phyloP scores from a whole-genome alignment of 2,113 vertebrate genomes.

The Crotalus tigris region DNA sequence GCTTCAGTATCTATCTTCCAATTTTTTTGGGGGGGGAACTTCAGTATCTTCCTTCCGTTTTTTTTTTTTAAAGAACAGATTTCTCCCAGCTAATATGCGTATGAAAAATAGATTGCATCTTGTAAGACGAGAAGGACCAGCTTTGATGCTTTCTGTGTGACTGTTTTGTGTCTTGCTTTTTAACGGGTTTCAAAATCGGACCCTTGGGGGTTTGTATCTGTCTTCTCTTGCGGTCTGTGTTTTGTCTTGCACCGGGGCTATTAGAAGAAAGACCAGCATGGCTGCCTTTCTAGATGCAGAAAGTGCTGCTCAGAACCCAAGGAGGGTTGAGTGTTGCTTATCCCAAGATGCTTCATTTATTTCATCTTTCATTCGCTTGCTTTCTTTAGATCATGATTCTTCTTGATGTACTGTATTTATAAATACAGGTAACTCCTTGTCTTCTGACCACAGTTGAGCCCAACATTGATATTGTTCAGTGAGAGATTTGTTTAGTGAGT shows the following conservation, averaged over 20 bases:
- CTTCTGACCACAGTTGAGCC: too few relatives aligned
- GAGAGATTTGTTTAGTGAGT: too few relatives aligned
- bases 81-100: background rate
- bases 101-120: background rate
- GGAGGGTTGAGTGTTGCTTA: background rate
- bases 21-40: background rate
- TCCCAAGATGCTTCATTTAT: background rate
- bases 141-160: background rate
- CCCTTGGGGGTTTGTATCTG: background rate
- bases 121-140: background rate
- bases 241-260: background rate
- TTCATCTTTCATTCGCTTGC: background rate
- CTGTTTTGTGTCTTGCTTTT: background rate
- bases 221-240: background rate
- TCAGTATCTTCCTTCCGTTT: background rate
- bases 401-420: background rate
- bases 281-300: background rate
- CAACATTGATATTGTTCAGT: too few relatives aligned
- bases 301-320: background rate
- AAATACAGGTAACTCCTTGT: too few relatives aligned
- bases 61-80: background rate
- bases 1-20: background rate
- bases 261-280: background rate
- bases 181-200: background rate
- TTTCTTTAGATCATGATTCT: background rate